These are phyloP conservation scores for Chloroceryle amazona DNA, from an alignment of 2,797 vertebrate species.

Conservation along the genomic window DNA sequence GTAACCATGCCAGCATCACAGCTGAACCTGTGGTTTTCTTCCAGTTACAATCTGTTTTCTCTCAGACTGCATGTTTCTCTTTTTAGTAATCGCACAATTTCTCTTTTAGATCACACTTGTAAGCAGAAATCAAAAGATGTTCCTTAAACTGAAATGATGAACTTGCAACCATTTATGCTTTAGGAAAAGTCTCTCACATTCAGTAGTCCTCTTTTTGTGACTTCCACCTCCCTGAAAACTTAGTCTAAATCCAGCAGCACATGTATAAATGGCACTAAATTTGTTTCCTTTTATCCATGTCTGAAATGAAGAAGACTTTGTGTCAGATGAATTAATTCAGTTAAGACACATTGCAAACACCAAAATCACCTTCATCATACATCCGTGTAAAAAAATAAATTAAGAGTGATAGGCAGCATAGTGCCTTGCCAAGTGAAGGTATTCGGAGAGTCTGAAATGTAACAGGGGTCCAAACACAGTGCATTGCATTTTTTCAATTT, in stretches of 20 bases:
- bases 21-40: not conserved
- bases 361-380: not conserved
- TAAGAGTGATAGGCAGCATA: not conserved
- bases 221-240: not conserved
- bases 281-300: not conserved
- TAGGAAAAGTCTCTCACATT: not conserved
- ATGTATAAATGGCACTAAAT: not conserved
- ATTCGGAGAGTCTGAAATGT: not conserved
- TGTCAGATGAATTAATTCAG: not conserved
- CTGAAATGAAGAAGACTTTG: not conserved
- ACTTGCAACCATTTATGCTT: not conserved
- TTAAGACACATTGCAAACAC: not conserved
- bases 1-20: not conserved
- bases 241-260: not conserved
- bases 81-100: not conserved
- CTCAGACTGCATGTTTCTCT: not conserved
- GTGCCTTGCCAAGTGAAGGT: not conserved
- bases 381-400: not conserved
- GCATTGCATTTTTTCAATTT: not conserved
- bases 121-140: not conserved
- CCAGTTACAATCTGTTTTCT: not conserved
- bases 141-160: not conserved
- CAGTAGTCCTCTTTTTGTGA: not conserved
- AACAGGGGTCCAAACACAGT: not conserved
- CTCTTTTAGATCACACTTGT: not conserved